Evolutionary conservation across 2,113 vertebrate species (phyloP), one percentile per base, ranked within the genome.

Genomic region (Leptobrachium ailaonicum): DNA sequence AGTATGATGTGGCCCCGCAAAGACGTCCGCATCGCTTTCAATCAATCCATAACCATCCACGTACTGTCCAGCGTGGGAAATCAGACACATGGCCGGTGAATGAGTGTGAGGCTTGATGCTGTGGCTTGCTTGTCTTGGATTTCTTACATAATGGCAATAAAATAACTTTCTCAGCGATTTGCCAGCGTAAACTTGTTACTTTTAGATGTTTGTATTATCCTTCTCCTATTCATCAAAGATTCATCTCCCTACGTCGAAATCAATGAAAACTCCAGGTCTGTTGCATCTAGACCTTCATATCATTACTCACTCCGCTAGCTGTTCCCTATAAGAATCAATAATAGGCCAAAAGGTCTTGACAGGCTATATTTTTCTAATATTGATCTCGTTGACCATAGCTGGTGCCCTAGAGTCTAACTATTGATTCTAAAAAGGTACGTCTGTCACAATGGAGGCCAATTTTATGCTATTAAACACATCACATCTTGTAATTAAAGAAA

Each of bases 301-400:
- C 85, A 88, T 88, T 89, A 91, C 90, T 93, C 89, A 90, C 77
- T 86, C 84, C 83, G 81, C 82, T 87, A 79, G 70, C 84, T 84
- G 83, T 83, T 85, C 73, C 79, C 82, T 83, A 77, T 87, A 87
- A 86, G 78, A 90, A 92, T 94, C 91, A 86, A 93, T 93, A 88
- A 83, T n/a, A 75, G 86, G 82, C 84, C 89, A 91, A 91, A 75
- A 90, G 84, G 85, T 87, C 86, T 82, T 90, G 88, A 85, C 87
- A 91, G 86, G 82, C 79, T 84, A 2, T 82, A 74, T 85, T 88
- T 92, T 85, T 87, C 82, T 87, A 77, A 81, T 93, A 92, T 92
- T 89, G 91, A 92, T 91, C 86, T 85, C 88, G 88, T 91, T 93
- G 92, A 93, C 89, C 92, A 90, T 32, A 87, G 73, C 82, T 88